These are phyloP conservation scores for Thymelicus acteon DNA, from an alignment of 2,888 invertebrate species.

Conservation along the genomic window DNA sequence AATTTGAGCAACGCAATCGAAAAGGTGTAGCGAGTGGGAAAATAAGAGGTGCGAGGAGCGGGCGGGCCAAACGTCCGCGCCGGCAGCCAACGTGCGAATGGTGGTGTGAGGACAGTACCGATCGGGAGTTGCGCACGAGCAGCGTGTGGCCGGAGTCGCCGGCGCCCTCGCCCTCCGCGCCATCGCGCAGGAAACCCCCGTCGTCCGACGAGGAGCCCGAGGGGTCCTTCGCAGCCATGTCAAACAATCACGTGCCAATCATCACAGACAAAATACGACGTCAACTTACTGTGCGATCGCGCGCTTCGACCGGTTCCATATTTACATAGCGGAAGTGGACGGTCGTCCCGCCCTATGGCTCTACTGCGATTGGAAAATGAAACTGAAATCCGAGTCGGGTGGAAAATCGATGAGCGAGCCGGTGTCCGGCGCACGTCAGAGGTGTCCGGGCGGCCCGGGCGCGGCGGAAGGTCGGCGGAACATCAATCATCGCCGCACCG, in stretches of 20 bases:
- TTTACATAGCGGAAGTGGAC: conserved; percentile 48
- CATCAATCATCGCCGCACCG: conserved; percentile 66
- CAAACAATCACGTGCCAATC: conserved; percentile 71
- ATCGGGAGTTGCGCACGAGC: conserved; percentile 83
- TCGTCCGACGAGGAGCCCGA: conserved; percentile 83
- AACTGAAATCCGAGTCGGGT: conserved; percentile 64
- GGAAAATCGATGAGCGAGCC: conserved; percentile 72
- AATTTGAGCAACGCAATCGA: conserved; percentile 71
- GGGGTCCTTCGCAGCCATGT: conserved; percentile 74
- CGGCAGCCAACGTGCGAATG: conserved; percentile 56
- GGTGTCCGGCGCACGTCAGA: conserved; percentile 63
- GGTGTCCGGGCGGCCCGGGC: conserved; percentile 44
- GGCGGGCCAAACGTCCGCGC: conserved; percentile 42
- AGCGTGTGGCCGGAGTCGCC: conserved; percentile 79
- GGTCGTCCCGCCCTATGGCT: conserved; percentile 59
- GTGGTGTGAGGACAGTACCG: conserved; percentile 65
- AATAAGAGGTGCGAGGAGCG: conserved; percentile 37
- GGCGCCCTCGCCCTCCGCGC: conserved; percentile 63
- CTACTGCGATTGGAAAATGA: conserved; percentile 68
- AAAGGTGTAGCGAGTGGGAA: conserved; percentile 48
- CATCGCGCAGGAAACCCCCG: conserved; percentile 79
- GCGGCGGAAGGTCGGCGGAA: conserved; percentile 66
- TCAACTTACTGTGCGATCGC: conserved; percentile 61
- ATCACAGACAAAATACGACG: conserved; percentile 55
- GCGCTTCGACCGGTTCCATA: conserved; percentile 47